A percentile compares a stretch with the other conserved stretches of the same genome.
Evolutionary conservation across 2,113 vertebrate species (phyloP).

Genomic region (crab-eating macaque (Macaca fascicularis)): DNA sequence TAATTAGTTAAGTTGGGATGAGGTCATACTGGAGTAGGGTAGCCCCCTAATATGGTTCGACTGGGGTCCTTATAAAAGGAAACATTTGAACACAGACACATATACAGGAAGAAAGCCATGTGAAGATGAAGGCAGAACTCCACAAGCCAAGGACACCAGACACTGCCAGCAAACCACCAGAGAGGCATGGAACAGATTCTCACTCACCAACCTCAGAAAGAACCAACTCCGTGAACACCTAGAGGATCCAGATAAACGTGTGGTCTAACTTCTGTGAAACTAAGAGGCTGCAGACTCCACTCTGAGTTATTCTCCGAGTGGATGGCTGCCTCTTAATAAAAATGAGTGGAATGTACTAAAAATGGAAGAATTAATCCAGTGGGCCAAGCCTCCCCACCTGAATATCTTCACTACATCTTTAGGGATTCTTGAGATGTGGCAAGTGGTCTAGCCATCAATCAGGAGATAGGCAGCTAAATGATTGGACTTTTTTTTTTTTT

Average conservation of each 20-base stretch:
- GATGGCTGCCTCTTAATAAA: background rate
- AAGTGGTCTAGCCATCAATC: background rate
- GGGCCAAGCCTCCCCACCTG: background rate
- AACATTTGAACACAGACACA: too few relatives aligned
- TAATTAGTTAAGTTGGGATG: background rate
- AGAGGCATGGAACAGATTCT: background rate
- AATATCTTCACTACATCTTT: background rate
- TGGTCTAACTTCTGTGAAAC: background rate
- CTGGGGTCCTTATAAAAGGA: too few relatives aligned
- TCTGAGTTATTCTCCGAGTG: too few relatives aligned
- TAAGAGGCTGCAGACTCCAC: background rate
- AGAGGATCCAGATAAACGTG: background rate
- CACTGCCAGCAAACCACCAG: background rate
- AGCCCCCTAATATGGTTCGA: background rate
- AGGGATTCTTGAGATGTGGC: background rate
- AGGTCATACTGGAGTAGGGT: background rate
- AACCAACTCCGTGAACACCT: background rate
- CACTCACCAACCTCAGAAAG: background rate
- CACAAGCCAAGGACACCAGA: background rate
- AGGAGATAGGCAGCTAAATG: background rate
- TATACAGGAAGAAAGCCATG: too few relatives aligned
- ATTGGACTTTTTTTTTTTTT: background rate
- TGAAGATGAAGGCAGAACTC: background rate
- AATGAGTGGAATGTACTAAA: background rate
- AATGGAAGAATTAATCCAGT: background rate